Conservation (phyloP, 2,888 invertebrate species). For the Periphyllus acericola region DNA sequence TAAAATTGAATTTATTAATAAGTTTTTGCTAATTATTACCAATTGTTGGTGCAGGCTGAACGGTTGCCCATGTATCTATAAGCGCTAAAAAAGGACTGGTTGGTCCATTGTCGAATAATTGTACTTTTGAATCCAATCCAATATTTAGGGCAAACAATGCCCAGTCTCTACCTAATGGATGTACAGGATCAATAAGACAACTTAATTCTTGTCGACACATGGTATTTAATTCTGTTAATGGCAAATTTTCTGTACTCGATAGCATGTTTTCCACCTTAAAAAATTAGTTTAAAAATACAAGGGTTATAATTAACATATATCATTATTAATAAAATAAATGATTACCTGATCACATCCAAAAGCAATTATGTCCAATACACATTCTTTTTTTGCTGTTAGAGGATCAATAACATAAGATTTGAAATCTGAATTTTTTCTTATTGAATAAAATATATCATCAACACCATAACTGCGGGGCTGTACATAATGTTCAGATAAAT, state of each 20-base stretch:
- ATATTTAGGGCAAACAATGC: slow-evolving; percentile 78
- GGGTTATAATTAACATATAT: background rate
- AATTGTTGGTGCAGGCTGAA: slow-evolving; percentile 60
- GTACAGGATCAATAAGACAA: slow-evolving; percentile 77
- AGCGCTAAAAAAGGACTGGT: slow-evolving; percentile 67
- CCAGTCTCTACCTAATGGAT: slow-evolving; percentile 81
- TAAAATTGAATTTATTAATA: background rate
- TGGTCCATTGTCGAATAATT: slow-evolving; percentile 67
- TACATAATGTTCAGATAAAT: slow-evolving; percentile 42
- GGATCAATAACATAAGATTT: slow-evolving; percentile 47
- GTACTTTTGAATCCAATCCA: slow-evolving; percentile 72
- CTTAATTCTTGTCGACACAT: slow-evolving; percentile 74
- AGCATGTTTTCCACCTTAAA: slow-evolving; percentile 37
- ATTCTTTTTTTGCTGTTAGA: slow-evolving; percentile 23
- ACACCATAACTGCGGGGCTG: slow-evolving; percentile 33
- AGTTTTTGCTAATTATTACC: slow-evolving; percentile 14
- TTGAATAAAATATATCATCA: slow-evolving; percentile 36
- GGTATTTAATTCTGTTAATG: slow-evolving; percentile 68
- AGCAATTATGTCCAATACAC: slow-evolving; percentile 48
- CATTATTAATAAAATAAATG: background rate
- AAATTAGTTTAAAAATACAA: background rate
- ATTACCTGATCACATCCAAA: slow-evolving; percentile 54
- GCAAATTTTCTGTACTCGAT: slow-evolving; percentile 49
- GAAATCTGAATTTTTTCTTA: slow-evolving; percentile 25
- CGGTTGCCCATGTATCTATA: slow-evolving; percentile 69